Conservation (phyloP, 2,113 vertebrate genomes). For the Phaethornis superciliosus region DNA sequence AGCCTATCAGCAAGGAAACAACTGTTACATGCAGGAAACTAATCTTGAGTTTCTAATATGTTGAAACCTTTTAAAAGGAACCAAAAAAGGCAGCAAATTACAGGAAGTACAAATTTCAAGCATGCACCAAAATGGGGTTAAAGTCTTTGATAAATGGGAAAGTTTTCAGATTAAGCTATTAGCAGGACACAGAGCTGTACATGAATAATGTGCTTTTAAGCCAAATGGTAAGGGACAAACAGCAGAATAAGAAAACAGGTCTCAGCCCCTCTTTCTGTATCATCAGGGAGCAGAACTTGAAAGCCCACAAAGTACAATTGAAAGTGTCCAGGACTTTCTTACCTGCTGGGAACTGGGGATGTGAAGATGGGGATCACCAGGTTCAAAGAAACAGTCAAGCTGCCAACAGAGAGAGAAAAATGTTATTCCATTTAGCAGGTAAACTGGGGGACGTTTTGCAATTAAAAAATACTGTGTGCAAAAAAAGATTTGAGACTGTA, state of each 20-base stretch:
- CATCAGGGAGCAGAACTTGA: background rate
- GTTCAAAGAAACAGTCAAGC: constrained; percentile 25
- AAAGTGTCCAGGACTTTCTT: background rate
- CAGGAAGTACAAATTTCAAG: background rate
- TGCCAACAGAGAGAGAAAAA: constrained; percentile 41
- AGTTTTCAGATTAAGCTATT: background rate
- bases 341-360: constrained; percentile 5
- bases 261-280: background rate
- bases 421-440: constrained; percentile 23
- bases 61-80: constrained; percentile 60
- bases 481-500: background rate
- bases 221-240: background rate
- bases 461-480: background rate
- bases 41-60: background rate
- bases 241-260: background rate
- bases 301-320: background rate
- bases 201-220: background rate
- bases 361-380: background rate
- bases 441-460: background rate
- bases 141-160: background rate
- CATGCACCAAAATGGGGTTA: background rate
- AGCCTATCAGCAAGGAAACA: background rate
- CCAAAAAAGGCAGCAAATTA: background rate
- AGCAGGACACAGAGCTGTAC: background rate
- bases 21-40: background rate